Evolutionary conservation across 2,888 invertebrate species (phyloP), one percentile per base, ranked within the genome.

Genomic region (Mesorhabditis spiculigera): DNA sequence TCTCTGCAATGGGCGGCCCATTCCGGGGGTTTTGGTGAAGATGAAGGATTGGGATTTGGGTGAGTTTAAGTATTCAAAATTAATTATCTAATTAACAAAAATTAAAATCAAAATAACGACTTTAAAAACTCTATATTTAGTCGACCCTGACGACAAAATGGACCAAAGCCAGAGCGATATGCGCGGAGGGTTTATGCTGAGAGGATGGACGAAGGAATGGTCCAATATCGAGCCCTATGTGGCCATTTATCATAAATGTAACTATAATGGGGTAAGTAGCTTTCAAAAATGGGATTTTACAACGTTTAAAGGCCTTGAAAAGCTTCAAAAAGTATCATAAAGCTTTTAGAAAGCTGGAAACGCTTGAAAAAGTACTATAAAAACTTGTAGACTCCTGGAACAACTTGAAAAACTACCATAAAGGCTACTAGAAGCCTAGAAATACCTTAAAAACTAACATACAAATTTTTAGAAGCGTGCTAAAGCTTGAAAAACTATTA

Each of bases 191-290:
- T 50, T 50, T n/a, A 10, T 50, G 58, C n/a, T 50, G 58, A 10
- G 58, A 13, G 58, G 58, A 50, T 50, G 58, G 58, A 50, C 58
- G 58, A 50, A 50, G n/a, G 58, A 50, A 50, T 50, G 58, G 58
- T 1, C 58, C 10, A 50, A 50, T 50, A 50, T 50, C 58, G 58
- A 50, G 58, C 58, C 58, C 3, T 50, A 50, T 50, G 58, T 50
- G 10, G 8, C 58, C 10, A 50, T 50, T 50, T 50, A 50, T 50
- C 58, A 50, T 50, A 50, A 50, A n/a, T 50, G 58, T n/a, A 50
- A 50, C 3, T 50, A 50, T n/a, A 50, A 50, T 50, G 58, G 58
- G 58, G 58, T 50, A 50, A 50, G 8, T 13, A 13, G 8, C 58
- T 28, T 28, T 28, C 3, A 28, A 28, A 28, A 28, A 3, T 28